phyloP scores from a whole-genome alignment of 2,113 vertebrate species.

The Antigone vipio region DNA sequence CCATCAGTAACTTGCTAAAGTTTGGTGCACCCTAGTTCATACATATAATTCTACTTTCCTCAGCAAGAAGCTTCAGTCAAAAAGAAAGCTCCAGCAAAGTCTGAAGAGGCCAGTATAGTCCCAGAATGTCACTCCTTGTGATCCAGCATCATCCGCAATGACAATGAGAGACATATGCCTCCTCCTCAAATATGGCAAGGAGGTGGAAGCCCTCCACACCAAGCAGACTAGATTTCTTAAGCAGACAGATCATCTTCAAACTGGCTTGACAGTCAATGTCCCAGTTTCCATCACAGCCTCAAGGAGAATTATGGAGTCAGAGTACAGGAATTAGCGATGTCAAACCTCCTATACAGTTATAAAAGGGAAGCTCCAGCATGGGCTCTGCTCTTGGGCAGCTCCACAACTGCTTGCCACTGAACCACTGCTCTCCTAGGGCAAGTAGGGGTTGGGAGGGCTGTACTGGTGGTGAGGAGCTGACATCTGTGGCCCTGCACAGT shows the following conservation, averaged over 20 bases:
- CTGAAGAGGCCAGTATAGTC: neutral
- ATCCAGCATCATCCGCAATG: neutral
- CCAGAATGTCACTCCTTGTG: neutral
- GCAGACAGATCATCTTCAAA: neutral
- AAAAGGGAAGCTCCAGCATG: fast-evolving
- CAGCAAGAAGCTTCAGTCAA: neutral
- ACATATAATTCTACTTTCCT: neutral
- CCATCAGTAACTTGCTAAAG: neutral
- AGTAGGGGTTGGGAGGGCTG: neutral
- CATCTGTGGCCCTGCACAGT: neutral
- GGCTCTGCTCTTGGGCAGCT: neutral
- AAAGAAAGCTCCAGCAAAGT: neutral
- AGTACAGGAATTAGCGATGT: neutral
- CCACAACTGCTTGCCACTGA: neutral
- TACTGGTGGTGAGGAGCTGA: neutral
- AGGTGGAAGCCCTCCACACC: neutral
- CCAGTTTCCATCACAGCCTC: neutral
- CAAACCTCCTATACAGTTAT: neutral
- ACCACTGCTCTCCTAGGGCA: neutral
- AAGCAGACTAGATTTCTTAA: neutral
- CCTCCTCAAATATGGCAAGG: neutral
- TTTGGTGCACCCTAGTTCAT: neutral
- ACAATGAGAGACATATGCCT: neutral
- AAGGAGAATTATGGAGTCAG: neutral
- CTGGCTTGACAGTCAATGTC: neutral